A percentile compares a stretch with the other conserved stretches of the same genome.
phyloP scores from a whole-genome alignment of 1,140 invertebrate species.

The Drosophila orosa region DNA sequence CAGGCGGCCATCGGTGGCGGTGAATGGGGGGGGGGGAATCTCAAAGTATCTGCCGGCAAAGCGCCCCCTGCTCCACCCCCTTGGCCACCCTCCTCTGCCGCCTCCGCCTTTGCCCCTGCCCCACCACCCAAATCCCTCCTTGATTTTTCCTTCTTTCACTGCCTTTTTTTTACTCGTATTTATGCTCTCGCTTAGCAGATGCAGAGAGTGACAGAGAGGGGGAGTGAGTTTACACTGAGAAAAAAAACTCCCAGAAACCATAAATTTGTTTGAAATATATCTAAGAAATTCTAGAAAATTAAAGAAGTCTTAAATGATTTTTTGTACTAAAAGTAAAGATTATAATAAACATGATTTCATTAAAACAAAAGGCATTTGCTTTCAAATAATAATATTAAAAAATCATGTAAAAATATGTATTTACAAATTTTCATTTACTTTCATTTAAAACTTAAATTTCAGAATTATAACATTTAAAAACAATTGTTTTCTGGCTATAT shows the following conservation, averaged over 20 bases:
- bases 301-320: neutral
- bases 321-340: neutral
- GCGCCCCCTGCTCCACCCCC: slow-evolving; percentile 19
- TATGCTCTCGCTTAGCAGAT: slow-evolving; percentile 57
- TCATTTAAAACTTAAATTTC: too few species aligned
- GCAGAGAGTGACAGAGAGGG: slow-evolving; percentile 22
- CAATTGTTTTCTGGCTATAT: neutral
- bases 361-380: too few species aligned
- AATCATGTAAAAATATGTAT: too few species aligned
- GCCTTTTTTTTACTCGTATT: slow-evolving; percentile 59
- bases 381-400: too few species aligned
- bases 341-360: neutral
- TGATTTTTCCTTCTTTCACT: slow-evolving; percentile 73
- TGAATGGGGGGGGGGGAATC: slow-evolving; percentile 40
- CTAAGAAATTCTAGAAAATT: neutral
- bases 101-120: slow-evolving; percentile 7
- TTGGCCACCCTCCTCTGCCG: neutral
- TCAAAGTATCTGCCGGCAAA: slow-evolving; percentile 76
- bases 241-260: rapidly evolving
- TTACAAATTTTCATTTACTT: too few species aligned
- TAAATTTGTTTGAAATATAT: neutral
- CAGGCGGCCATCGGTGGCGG: slow-evolving; percentile 20
- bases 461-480: too few species aligned
- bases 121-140: slow-evolving; percentile 55
- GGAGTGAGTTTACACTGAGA: slow-evolving; percentile 3